Evolutionary conservation across 2,113 vertebrate genomes (phyloP).

Genomic region (Cochlearius cochlearius): DNA sequence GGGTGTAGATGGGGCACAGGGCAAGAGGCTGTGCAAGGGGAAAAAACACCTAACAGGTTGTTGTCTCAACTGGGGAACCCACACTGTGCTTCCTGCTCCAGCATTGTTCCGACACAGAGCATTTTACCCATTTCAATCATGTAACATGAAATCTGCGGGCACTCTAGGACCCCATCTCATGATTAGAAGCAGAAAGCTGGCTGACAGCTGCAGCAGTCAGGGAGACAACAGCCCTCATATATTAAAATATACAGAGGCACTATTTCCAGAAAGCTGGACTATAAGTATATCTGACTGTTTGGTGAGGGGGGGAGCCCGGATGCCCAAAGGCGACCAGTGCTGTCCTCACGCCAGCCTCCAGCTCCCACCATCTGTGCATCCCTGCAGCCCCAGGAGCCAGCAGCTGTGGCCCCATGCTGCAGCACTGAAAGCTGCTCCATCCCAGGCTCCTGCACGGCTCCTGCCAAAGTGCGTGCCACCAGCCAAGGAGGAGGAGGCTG

Average conservation of each 20-base stretch:
- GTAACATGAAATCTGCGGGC: not conserved
- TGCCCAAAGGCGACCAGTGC: not conserved
- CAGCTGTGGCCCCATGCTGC: not conserved
- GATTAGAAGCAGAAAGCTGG: not conserved
- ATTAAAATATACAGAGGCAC: not conserved
- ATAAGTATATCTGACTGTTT: accelerated
- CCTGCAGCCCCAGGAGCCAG: not conserved
- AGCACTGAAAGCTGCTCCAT: not conserved
- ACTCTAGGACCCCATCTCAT: not conserved
- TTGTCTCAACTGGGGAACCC: not conserved
- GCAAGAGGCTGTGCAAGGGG: not conserved
- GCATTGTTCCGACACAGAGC: not conserved
- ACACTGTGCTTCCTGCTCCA: not conserved
- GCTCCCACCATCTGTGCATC: not conserved
- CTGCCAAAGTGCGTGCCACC: accelerated
- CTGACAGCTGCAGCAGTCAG: not conserved
- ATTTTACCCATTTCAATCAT: not conserved
- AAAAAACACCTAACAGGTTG: not conserved
- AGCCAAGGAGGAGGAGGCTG: not conserved
- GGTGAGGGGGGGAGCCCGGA: not conserved
- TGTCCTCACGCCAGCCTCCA: not conserved
- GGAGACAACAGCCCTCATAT: not conserved
- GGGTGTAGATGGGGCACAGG: not conserved
- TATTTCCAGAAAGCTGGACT: not conserved
- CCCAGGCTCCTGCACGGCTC: not conserved